Base-by-base conservation (phyloP, 2,888 invertebrate genomes). In the Salticus scenicus region DNA sequence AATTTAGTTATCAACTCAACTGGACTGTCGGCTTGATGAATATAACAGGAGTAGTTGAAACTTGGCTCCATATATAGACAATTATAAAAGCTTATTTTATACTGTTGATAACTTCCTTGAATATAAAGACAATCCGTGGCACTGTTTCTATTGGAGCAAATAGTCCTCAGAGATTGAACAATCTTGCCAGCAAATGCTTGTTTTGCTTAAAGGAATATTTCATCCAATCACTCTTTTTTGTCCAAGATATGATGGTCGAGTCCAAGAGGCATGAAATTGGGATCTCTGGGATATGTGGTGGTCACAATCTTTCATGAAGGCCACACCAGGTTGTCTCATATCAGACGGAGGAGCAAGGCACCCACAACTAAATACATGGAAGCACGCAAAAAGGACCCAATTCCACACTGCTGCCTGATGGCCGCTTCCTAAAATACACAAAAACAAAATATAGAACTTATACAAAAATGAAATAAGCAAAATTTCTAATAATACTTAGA, bases 261-360 rank as follows among this genome's bases (percentile, higher is more conserved):
- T 76, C 83, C 83, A 83, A 77, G 71, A 75, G 82, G 70, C 75
- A 70, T 75, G 75, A 37, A 81, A 70, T 75, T 75, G 76, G 76
- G 77, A 67, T 77, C 83, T 77, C 77, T 83, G 77, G 77, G 66
- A 73, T 83, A 83, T 83, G 83, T 83, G 77, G 76, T 77, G 72
- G 77, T 83, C 64, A 71, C 73, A 47, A 72, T 69, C 64, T 71
- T 71, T 73, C 27, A 72, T 37, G 71, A 83, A 83, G 83, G 77
- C 77, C 75, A 76, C 82, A 42, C 76, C 71, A 63, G 51, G 37
- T 64, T 28, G 72, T 33, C 76, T 83, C 83, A 83, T 73, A 83
- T 76, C 77, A 83, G 83, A 79, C 79, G 75, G 67, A 86, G 80
- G 79, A 86, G 75, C 79, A 86, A 80, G 85, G 80, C 80, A 80